phyloP scores from a whole-genome alignment of 2,888 invertebrate species.

The Amitus sp. region DNA sequence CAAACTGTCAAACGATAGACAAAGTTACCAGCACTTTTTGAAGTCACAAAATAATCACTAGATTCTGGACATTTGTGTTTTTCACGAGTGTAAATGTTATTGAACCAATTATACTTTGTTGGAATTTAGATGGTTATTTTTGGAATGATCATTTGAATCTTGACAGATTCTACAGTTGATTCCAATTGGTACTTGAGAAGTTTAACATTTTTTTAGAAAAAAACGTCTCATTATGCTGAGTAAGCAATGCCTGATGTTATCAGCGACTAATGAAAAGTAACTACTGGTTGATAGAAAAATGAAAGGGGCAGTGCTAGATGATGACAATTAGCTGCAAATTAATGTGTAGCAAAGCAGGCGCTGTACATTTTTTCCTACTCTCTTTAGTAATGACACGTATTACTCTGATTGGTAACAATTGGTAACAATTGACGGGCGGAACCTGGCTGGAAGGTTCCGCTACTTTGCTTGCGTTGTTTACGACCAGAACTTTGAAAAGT shows the following conservation, averaged over 20 bases:
- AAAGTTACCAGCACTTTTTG: too few species aligned
- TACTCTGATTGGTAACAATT: conserved; percentile 63
- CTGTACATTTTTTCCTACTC: conserved; percentile 39
- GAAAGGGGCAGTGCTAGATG: conserved; percentile 35
- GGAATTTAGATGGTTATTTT: too few species aligned
- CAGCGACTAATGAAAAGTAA: conserved; percentile 6
- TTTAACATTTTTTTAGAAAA: too few species aligned
- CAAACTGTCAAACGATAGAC: too few species aligned
- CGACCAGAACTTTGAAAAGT: conserved; percentile 57
- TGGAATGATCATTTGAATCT: too few species aligned
- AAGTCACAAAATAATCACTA: too few species aligned
- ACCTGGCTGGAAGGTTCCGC: conserved; percentile 58
- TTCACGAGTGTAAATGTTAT: too few species aligned
- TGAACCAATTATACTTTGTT: too few species aligned
- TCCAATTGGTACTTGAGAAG: too few species aligned
- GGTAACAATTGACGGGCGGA: conserved; percentile 65
- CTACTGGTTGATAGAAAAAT: conserved; percentile 33
- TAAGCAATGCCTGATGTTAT: neutral
- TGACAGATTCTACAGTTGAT: too few species aligned
- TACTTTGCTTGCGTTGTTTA: conserved; percentile 62
- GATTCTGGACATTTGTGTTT: too few species aligned
- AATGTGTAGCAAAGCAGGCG: conserved; percentile 44
- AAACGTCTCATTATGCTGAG: neutral
- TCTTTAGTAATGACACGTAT: conserved; percentile 51
- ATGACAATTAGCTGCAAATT: conserved; percentile 51